A percentile compares a stretch with the other conserved stretches of the same genome.
Conservation (phyloP, 2,113 vertebrate species). For the rabbit (Oryctolagus cuniculus) region DNA sequence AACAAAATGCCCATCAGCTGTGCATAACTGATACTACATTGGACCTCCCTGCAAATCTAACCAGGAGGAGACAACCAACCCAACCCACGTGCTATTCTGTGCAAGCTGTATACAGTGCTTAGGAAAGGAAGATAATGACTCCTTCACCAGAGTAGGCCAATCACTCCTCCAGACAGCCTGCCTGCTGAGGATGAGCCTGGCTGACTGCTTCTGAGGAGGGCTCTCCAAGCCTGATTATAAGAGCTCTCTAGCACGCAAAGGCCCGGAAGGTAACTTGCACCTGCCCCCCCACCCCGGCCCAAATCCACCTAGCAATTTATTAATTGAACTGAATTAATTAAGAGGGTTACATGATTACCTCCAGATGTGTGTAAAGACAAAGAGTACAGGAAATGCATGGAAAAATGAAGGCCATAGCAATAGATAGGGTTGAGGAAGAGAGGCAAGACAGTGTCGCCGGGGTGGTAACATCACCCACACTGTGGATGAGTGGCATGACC, state of each 20-base stretch:
- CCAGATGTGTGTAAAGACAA: conserved; percentile 76
- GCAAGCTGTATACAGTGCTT: background rate
- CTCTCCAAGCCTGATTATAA: conserved; percentile 76
- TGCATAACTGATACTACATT: background rate
- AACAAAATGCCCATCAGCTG: background rate
- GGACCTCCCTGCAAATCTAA: background rate
- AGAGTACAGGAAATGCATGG: conserved; percentile 36
- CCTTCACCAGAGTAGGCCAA: background rate
- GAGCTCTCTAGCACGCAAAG: conserved; percentile 52
- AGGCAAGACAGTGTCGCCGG: accelerated
- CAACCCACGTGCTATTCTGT: background rate
- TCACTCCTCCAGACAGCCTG: conserved; percentile 33
- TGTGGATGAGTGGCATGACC: background rate
- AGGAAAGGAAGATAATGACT: background rate
- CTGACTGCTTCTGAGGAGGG: background rate
- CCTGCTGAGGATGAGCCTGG: background rate
- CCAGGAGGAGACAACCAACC: background rate
- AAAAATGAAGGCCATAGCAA: background rate
- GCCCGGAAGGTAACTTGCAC: conserved; percentile 60
- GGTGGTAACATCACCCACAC: background rate
- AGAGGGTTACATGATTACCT: conserved; percentile 71
- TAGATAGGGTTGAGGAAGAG: background rate
- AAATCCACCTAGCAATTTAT: conserved; percentile 75
- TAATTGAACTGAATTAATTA: conserved; percentile 83
- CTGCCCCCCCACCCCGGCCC: conserved; percentile 15